Evolutionary conservation across 2,797 vertebrate species (phyloP).

Genomic region (Rhynchotus rufescens): DNA sequence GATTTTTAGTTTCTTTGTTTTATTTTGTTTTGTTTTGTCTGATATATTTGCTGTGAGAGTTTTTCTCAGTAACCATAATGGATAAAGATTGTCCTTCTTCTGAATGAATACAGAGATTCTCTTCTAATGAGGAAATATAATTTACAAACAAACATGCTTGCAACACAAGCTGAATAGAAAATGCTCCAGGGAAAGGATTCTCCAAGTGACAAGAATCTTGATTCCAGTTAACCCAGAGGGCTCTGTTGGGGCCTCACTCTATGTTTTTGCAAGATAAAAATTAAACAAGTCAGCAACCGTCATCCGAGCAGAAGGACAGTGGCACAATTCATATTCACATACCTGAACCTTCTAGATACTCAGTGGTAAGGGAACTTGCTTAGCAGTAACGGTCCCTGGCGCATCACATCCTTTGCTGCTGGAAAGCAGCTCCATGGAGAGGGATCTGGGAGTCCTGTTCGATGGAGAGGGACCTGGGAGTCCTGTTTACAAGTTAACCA

Average conservation of each 20-base stretch:
- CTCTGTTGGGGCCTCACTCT: rapidly evolving
- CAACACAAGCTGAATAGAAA: background rate
- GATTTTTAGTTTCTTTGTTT: background rate
- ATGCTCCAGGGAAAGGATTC: background rate
- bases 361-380: background rate
- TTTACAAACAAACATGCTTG: background rate
- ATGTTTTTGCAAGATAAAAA: background rate
- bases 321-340: rapidly evolving
- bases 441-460: no score
- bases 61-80: background rate
- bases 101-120: background rate
- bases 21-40: background rate
- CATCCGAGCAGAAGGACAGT: background rate
- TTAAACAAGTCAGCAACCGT: rapidly evolving
- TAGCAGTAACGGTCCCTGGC: background rate
- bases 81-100: background rate
- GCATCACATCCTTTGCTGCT: background rate
- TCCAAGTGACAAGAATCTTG: background rate
- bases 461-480: no score
- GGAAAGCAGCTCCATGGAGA: no score
- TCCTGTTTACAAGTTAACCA: no score
- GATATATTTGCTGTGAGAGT: background rate
- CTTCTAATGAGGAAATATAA: background rate
- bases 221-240: background rate
- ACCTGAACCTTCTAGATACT: background rate